Evolutionary conservation across 2,113 vertebrate genomes (phyloP).

Genomic region (Eulacestoma nigropectus): DNA sequence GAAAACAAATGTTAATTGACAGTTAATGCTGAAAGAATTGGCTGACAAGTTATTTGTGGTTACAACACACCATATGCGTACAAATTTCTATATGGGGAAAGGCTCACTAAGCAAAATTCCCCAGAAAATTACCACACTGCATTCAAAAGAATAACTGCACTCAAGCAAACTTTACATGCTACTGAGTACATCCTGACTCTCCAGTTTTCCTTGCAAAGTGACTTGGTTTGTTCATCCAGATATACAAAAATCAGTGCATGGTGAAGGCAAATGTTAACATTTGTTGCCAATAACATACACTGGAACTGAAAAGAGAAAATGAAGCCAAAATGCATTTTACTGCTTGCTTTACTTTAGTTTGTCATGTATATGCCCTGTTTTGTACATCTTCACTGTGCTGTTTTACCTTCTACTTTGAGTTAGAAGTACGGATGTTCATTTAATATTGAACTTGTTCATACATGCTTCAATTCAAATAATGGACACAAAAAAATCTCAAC

Average conservation of each 20-base stretch:
- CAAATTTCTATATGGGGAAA: background rate
- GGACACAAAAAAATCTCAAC: background rate
- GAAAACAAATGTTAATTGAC: background rate
- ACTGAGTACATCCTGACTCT: background rate
- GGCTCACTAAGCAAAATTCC: background rate
- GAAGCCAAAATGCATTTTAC: background rate
- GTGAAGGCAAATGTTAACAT: background rate
- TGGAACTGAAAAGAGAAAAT: background rate
- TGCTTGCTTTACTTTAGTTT: background rate
- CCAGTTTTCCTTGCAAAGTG: background rate
- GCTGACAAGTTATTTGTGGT: background rate
- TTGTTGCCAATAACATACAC: background rate
- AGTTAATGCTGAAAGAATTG: background rate
- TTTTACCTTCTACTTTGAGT: background rate
- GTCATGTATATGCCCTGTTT: background rate
- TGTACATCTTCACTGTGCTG: background rate
- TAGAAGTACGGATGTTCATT: background rate
- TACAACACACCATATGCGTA: background rate
- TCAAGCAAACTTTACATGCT: background rate
- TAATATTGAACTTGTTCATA: background rate
- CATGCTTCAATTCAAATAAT: background rate
- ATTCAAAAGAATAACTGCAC: background rate
- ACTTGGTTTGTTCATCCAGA: background rate
- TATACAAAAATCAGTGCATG: background rate
- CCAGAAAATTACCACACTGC: background rate